Evolutionary conservation across 2,113 vertebrate species (phyloP).

Genomic region (Brienomyrus longianalis): DNA sequence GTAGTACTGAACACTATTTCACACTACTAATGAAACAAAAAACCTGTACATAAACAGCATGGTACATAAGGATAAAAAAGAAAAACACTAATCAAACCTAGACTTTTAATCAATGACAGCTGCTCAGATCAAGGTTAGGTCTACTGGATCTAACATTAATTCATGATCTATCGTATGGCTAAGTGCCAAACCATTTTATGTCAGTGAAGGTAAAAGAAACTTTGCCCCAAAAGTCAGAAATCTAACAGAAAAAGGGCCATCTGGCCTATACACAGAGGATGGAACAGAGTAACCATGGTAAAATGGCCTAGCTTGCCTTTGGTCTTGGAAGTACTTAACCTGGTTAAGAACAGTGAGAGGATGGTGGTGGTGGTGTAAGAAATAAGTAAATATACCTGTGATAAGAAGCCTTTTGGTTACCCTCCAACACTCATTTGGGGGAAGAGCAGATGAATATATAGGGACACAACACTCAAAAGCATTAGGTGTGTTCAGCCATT

Average conservation of each 20-base stretch:
- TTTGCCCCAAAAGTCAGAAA: neutral
- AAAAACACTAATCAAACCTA: slow-evolving; percentile 9
- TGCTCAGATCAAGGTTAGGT: neutral
- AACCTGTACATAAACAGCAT: slow-evolving; percentile 7
- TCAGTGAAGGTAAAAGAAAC: neutral
- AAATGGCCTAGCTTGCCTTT: slow-evolving; percentile 32
- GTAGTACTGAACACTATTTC: slow-evolving; percentile 2
- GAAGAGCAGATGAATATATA: neutral
- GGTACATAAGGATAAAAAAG: slow-evolving; percentile 15
- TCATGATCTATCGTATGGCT: neutral
- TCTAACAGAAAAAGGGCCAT: neutral
- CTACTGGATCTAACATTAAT: slow-evolving; percentile 4
- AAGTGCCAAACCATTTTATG: neutral
- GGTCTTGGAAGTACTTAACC: slow-evolving; percentile 31
- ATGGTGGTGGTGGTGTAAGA: neutral
- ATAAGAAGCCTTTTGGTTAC: slow-evolving; percentile 3
- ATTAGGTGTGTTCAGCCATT: neutral
- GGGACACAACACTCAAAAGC: slow-evolving; percentile 11
- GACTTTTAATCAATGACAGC: neutral
- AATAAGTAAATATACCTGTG: neutral
- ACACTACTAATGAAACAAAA: slow-evolving; percentile 10
- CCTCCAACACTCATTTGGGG: neutral
- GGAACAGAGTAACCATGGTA: neutral
- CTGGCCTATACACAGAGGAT: neutral
- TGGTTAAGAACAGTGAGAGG: neutral